Evolutionary conservation across 2,797 vertebrate genomes (phyloP).

Genomic region (Bovichtus variegatus): DNA sequence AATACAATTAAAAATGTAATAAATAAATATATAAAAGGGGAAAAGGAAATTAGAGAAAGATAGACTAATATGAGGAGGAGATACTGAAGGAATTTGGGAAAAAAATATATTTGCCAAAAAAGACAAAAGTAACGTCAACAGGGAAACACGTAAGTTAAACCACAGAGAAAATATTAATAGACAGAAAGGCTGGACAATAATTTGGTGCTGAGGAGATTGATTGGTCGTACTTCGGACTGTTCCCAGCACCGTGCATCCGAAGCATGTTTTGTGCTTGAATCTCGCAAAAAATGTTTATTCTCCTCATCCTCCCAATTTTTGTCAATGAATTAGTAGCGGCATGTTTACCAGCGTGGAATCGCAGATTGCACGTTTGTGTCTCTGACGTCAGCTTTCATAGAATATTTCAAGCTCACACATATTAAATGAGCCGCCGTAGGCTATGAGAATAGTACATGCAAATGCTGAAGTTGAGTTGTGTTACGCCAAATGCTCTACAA

Average conservation of each 20-base stretch:
- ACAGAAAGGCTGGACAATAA: background rate
- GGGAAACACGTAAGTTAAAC: background rate
- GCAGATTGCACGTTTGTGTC: background rate
- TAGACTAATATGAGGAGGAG: background rate
- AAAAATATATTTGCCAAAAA: background rate
- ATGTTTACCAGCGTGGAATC: background rate
- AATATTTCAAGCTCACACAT: slow-evolving; percentile 1
- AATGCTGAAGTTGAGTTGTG: slow-evolving; percentile 8
- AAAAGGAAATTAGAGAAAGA: background rate
- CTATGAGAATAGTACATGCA: background rate
- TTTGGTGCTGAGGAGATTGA: background rate
- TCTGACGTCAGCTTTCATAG: slow-evolving; percentile 12
- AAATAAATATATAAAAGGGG: too few species aligned
- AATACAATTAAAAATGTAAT: background rate
- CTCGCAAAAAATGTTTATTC: background rate
- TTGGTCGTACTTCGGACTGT: background rate
- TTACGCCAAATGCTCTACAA: background rate
- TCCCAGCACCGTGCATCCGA: background rate
- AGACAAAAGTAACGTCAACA: background rate
- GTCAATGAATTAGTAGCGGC: background rate
- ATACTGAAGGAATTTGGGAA: background rate
- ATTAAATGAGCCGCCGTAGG: background rate
- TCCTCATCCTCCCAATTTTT: background rate
- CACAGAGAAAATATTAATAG: background rate
- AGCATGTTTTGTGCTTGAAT: background rate